Base-by-base conservation (phyloP, 2,888 invertebrate genomes). In the Dynastes tityus region DNA sequence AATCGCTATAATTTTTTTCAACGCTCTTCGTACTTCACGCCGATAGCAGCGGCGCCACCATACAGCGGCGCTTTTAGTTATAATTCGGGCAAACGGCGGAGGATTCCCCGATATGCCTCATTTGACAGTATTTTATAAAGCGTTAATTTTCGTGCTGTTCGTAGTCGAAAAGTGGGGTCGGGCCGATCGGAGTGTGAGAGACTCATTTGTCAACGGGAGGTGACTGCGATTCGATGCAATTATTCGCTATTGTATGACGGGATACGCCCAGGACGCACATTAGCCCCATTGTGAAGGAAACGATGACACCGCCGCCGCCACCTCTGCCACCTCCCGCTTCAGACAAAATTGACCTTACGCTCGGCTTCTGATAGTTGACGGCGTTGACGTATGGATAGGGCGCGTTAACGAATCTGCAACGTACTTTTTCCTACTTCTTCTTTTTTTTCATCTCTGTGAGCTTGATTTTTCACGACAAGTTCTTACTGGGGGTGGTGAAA, bases 161-260 rank as follows among this genome's bases (percentile, higher is more conserved):
- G 53, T 53, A 16, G 13, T 2, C n/a, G 53, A 53, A 13, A n/a
- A 51, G 51, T 3, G 51, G 29, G 16, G 51, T 2, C 32, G 55
- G 27, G 55, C 8, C n/a, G 55, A 16, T 11, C n/a, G 40, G 37
- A 27, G 58, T 53, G 37, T 58, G 71, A 22, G 58, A 58, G 82
- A 81, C 81, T 84, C 84, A 84, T 84, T 84, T 84, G 84, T 84
- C 83, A 83, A 82, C 80, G 83, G 78, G 82, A 81, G 81, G 81
- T 80, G 82, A 81, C 82, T 82, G 81, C 83, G 83, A 84, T 85
- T 85, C 85, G 84, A 82, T 83, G 85, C 85, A 86, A 86, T 86
- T 86, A 86, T 85, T 83, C 83, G 83, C 84, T 82, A 86, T 86
- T 86, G 85, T 86, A 82, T 82, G 78, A 70, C 75, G 79, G 82